Evolutionary conservation across 2,888 invertebrate genomes (phyloP).

Genomic region (Eupeodes latifasciatus): DNA sequence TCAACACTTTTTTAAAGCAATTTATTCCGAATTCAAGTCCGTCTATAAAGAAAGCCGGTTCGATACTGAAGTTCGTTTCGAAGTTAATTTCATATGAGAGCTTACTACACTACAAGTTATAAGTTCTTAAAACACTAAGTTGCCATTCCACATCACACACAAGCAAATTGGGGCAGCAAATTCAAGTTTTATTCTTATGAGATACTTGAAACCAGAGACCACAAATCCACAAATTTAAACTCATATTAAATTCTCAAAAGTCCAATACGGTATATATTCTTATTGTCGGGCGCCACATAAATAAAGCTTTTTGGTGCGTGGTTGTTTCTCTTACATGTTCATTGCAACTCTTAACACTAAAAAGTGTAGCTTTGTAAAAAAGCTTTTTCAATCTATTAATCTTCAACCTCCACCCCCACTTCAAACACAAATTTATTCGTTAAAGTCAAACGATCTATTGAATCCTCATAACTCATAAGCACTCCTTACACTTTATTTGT

Average conservation of each 20-base stretch:
- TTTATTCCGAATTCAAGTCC: conserved; percentile 80
- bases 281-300: neutral
- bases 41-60: conserved; percentile 84
- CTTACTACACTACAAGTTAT: conserved; percentile 32
- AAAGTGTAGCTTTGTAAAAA: too few species aligned
- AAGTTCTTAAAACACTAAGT: conserved; percentile 39
- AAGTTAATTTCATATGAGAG: conserved; percentile 57
- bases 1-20: conserved; percentile 65
- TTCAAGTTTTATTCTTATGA: conserved; percentile 32
- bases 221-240: conserved; percentile 35
- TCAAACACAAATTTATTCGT: too few species aligned
- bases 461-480: too few species aligned
- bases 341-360: too few species aligned
- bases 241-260: conserved; percentile 59
- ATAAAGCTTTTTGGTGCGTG: too few species aligned
- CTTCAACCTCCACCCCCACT: too few species aligned
- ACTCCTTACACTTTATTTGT: too few species aligned
- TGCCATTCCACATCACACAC: conserved; percentile 17
- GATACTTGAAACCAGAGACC: conserved; percentile 40
- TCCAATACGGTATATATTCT: neutral
- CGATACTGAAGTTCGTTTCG: conserved; percentile 81
- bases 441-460: too few species aligned
- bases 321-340: too few species aligned
- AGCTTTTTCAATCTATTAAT: too few species aligned
- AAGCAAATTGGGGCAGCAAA: neutral